Percentiles rank a stretch among this genome's conserved stretches.
phyloP scores from a whole-genome alignment of 2,888 invertebrate genomes.

The Melipona beecheii region DNA sequence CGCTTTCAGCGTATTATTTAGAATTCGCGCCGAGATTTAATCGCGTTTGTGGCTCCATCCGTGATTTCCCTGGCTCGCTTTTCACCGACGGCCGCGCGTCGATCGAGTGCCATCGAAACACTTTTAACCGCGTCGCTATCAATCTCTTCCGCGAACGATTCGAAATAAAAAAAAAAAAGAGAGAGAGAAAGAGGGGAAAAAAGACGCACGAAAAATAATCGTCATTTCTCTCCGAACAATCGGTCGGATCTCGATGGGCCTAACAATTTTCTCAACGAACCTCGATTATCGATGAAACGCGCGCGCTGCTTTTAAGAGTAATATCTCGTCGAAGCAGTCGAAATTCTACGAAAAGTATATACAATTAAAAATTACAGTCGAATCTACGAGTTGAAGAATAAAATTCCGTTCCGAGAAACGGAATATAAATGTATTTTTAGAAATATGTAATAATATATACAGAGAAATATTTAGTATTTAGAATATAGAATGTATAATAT shows the following conservation, averaged over 20 bases:
- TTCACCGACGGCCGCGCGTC: not conserved
- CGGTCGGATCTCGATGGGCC: not conserved
- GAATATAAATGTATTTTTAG: too few species aligned
- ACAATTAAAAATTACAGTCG: too few species aligned
- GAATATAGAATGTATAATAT: too few species aligned
- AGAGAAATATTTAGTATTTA: too few species aligned
- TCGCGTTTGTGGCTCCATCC: slow-evolving; percentile 8
- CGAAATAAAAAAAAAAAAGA: not conserved
- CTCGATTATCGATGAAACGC: not conserved
- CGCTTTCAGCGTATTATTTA: slow-evolving; percentile 13
- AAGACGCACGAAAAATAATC: not conserved
- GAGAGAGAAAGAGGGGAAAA: not conserved
- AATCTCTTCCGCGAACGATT: not conserved
- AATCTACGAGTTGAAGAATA: too few species aligned
- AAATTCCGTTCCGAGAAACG: too few species aligned
- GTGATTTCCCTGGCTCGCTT: slow-evolving; percentile 16
- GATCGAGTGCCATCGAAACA: slow-evolving; percentile 25
- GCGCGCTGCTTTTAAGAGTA: too few species aligned
- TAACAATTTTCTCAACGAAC: not conserved
- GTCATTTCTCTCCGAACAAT: not conserved
- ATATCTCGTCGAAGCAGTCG: too few species aligned
- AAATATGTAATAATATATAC: too few species aligned
- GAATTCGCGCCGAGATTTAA: slow-evolving; percentile 20
- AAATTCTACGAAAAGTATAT: too few species aligned
- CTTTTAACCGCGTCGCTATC: slow-evolving; percentile 23